phyloP scores from a whole-genome alignment of 2,888 invertebrate species.

The Cephus nigrinus region DNA sequence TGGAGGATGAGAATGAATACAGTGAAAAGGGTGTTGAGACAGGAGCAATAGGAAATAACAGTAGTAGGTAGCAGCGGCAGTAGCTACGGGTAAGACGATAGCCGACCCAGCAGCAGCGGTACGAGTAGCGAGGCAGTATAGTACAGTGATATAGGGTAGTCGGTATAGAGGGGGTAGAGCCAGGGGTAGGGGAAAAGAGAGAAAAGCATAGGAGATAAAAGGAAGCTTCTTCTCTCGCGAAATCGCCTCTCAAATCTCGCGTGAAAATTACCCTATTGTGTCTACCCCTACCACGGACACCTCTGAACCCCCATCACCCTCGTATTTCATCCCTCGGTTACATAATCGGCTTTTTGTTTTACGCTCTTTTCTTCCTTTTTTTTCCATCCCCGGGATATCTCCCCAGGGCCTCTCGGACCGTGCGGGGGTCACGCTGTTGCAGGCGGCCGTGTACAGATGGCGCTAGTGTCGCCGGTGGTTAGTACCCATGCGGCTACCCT shows the following conservation, averaged over 20 bases:
- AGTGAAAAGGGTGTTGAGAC: slow-evolving; percentile 16
- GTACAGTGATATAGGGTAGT: neutral
- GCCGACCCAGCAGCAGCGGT: neutral
- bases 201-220: slow-evolving; percentile 1
- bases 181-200: slow-evolving; percentile 6
- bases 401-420: neutral
- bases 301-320: slow-evolving; percentile 30
- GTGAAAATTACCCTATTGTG: slow-evolving; percentile 67
- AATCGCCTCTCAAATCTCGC: slow-evolving; percentile 66
- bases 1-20: slow-evolving; percentile 17
- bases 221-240: slow-evolving; percentile 45
- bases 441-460: neutral
- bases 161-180: neutral
- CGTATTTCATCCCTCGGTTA: slow-evolving; percentile 63
- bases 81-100: neutral
- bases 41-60: slow-evolving; percentile 6
- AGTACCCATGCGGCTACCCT: no score
- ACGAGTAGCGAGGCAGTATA: neutral
- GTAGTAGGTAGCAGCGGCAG: slow-evolving; percentile 10
- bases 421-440: neutral
- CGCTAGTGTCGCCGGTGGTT: neutral
- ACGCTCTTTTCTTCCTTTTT: slow-evolving; percentile 56
- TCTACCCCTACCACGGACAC: slow-evolving; percentile 23
- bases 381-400: neutral
- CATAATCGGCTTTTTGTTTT: slow-evolving; percentile 66